Percentiles rank a stretch among this genome's conserved stretches.
Evolutionary conservation across 2,888 invertebrate species (phyloP).

Genomic region (Cylloceria caligata): DNA sequence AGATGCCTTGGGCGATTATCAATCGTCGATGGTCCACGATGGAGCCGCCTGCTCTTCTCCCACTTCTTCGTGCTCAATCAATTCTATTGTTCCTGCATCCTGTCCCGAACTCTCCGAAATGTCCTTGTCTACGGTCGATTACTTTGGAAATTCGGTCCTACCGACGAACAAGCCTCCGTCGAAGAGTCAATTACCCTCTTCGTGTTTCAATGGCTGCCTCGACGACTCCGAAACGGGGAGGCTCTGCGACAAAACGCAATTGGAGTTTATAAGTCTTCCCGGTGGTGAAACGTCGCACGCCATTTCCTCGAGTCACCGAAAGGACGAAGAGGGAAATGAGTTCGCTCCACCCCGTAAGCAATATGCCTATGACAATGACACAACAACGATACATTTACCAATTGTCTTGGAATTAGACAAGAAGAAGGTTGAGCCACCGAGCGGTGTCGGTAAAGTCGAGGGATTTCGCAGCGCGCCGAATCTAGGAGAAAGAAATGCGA

Average conservation of each 20-base stretch:
- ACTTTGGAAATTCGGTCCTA: constrained; percentile 24
- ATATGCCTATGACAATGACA: neutral
- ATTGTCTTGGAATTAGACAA: constrained; percentile 34
- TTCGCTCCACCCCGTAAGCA: constrained; percentile 33
- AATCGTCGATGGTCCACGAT: constrained; percentile 70
- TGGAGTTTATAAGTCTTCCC: constrained; percentile 77
- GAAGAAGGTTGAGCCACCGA: constrained; percentile 21
- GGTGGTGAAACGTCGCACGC: constrained; percentile 75
- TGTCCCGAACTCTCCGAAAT: constrained; percentile 74
- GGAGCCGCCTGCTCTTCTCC: constrained; percentile 75
- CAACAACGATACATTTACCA: neutral
- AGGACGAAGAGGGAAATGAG: constrained; percentile 67
- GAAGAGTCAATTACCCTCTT: constrained; percentile 24
- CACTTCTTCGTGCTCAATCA: constrained; percentile 73
- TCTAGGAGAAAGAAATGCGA: constrained; percentile 25
- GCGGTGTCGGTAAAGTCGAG: constrained; percentile 46
- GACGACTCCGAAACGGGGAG: constrained; percentile 66
- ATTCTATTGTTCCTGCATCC: constrained; percentile 69
- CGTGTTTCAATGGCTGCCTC: constrained; percentile 31
- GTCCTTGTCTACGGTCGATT: constrained; percentile 72
- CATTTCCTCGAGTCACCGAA: constrained; percentile 67
- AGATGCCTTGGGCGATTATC: constrained; percentile 54
- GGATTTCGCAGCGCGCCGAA: constrained; percentile 60
- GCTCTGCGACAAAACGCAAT: constrained; percentile 70
- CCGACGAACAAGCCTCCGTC: constrained; percentile 16